These are phyloP conservation scores for Crenichthys baileyi DNA, from an alignment of 2,797 vertebrate species.

Conservation along the genomic window DNA sequence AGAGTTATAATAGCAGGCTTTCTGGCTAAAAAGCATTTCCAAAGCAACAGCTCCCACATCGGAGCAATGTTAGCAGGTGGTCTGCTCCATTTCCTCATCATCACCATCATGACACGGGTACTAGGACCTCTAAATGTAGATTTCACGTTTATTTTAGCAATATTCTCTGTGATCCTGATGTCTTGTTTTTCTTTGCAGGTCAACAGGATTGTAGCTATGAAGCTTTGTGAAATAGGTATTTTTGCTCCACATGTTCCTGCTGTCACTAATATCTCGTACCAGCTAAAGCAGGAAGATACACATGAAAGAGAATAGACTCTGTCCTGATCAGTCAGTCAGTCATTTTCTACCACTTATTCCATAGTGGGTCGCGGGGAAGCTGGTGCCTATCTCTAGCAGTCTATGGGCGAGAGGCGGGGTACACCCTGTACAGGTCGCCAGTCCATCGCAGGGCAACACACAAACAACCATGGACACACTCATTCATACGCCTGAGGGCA, in stretches of 20 bases:
- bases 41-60: slow-evolving; percentile 80
- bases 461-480: no score
- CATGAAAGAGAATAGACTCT: not conserved
- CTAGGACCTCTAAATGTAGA: not conserved
- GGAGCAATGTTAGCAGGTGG: slow-evolving; percentile 86
- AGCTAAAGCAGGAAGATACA: not conserved
- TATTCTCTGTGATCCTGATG: slow-evolving; percentile 1
- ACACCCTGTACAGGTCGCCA: no score
- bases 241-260: not conserved
- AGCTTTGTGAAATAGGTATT: slow-evolving; percentile 89
- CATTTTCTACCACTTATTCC: no score
- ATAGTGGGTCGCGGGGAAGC: no score
- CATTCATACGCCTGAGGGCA: no score
- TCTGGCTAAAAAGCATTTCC: slow-evolving; percentile 76
- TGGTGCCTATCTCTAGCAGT: no score
- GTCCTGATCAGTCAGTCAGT: no score
- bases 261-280: not conserved
- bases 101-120: slow-evolving; percentile 91
- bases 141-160: not conserved
- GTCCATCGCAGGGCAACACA: no score
- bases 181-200: slow-evolving; percentile 77
- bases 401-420: no score
- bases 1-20: slow-evolving; percentile 83
- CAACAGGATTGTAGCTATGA: slow-evolving; percentile 86
- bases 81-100: slow-evolving; percentile 89